Percentiles rank a stretch among this genome's conserved stretches.
These are phyloP conservation scores for Caligus rogercresseyi DNA, from an alignment of 1,140 invertebrate genomes.

Conservation along the genomic window DNA sequence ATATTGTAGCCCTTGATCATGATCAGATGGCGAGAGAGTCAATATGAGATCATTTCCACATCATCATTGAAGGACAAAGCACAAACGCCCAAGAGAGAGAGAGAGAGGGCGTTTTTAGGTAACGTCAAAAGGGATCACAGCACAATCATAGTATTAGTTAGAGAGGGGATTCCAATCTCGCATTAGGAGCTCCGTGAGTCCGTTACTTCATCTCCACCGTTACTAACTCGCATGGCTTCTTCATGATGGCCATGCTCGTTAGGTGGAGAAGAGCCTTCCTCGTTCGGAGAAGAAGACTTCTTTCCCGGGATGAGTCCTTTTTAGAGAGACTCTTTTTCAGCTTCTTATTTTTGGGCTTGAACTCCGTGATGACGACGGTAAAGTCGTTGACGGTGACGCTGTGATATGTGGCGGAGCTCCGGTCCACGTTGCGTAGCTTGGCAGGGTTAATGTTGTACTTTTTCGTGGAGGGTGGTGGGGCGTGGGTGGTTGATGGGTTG, in stretches of 20 bases:
- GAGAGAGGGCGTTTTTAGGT: too few relatives aligned
- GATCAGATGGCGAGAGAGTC: too few relatives aligned
- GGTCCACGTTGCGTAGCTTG: conserved; percentile 70
- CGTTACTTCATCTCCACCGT: neutral
- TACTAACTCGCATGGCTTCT: neutral
- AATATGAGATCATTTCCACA: too few relatives aligned
- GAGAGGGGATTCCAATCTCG: too few relatives aligned
- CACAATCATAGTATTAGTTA: too few relatives aligned
- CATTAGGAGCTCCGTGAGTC: neutral
- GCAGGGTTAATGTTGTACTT: conserved; percentile 32
- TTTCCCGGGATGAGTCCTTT: neutral
- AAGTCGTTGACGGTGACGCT: conserved; percentile 90
- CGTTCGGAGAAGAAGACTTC: neutral
- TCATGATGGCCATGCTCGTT: neutral
- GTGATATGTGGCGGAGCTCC: conserved; percentile 66
- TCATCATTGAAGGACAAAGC: too few relatives aligned
- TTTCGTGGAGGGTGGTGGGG: neutral
- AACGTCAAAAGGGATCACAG: too few relatives aligned
- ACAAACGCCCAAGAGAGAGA: too few relatives aligned
- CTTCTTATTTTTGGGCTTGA: conserved; percentile 58
- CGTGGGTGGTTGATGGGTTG: neutral
- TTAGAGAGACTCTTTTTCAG: conserved; percentile 9
- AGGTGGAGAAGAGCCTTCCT: neutral
- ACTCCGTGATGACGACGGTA: conserved; percentile 89
- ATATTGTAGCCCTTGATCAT: too few relatives aligned